A percentile compares a stretch with the other conserved stretches of the same genome.
These are phyloP conservation scores for Spisula subtruncata DNA, from an alignment of 2,888 invertebrate species.

Conservation along the genomic window DNA sequence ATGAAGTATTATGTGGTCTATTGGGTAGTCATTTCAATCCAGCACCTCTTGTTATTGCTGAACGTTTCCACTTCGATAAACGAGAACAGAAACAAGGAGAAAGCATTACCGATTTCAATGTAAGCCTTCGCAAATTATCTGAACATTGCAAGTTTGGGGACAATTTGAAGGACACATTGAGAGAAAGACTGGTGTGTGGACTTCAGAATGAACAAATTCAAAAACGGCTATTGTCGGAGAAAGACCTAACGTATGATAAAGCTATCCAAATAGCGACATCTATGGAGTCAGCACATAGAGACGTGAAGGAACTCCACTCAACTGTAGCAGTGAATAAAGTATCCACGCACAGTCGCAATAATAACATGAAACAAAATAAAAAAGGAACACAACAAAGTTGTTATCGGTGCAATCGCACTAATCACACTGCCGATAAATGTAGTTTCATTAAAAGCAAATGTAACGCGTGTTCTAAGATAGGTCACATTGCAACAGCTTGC, in stretches of 20 bases:
- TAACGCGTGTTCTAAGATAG: neutral
- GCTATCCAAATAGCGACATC: constrained; percentile 52
- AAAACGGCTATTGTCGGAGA: constrained; percentile 54
- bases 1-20: neutral
- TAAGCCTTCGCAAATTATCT: constrained; percentile 59
- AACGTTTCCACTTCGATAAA: too few species aligned
- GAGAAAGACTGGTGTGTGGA: constrained; percentile 70
- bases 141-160: constrained; percentile 66
- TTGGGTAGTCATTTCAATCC: neutral
- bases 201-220: constrained; percentile 43
- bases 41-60: neutral
- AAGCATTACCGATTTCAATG: constrained; percentile 53
- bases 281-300: constrained; percentile 60
- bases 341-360: neutral
- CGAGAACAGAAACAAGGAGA: constrained; percentile 62
- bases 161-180: constrained; percentile 56
- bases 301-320: constrained; percentile 50
- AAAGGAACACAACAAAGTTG: neutral
- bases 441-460: neutral
- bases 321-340: too few species aligned
- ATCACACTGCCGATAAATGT: neutral
- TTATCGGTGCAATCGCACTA: neutral
- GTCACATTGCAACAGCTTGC: neutral
- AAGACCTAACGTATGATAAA: constrained; percentile 58
- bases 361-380: neutral